A percentile compares a stretch with the other conserved stretches of the same genome.
Evolutionary conservation across 2,113 vertebrate species (phyloP).

Genomic region (Eulemur rufifrons): DNA sequence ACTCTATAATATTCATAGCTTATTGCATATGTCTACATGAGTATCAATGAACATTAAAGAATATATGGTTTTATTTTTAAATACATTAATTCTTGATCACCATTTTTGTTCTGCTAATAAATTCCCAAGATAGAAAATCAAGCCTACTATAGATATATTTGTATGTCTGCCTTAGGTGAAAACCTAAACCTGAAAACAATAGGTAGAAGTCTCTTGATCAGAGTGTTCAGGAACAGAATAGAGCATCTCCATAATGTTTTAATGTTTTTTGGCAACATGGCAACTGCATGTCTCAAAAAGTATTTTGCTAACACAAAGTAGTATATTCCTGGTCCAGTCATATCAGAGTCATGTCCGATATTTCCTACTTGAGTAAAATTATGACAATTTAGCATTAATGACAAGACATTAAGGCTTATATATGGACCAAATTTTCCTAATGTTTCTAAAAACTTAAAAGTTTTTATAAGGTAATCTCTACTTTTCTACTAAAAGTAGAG

Average conservation of each 20-base stretch:
- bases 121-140: background rate
- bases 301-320: background rate
- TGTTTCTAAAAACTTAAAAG: background rate
- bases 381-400: background rate
- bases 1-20: background rate
- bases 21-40: background rate
- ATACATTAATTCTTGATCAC: background rate
- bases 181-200: background rate
- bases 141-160: background rate
- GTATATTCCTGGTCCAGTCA: background rate
- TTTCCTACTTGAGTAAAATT: background rate
- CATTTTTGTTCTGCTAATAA: background rate
- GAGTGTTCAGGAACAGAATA: background rate
- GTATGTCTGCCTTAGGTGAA: background rate
- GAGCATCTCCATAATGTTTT: background rate
- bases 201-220: background rate
- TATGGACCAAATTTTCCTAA: background rate
- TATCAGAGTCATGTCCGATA: background rate
- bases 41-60: background rate
- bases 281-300: background rate
- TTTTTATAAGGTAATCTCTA: background rate
- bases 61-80: background rate
- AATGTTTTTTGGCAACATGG: too few species aligned
- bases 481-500: too few species aligned
- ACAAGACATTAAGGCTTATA: background rate